Conservation (phyloP, 2,113 vertebrate species). For the Microcebus tavaratra region DNA sequence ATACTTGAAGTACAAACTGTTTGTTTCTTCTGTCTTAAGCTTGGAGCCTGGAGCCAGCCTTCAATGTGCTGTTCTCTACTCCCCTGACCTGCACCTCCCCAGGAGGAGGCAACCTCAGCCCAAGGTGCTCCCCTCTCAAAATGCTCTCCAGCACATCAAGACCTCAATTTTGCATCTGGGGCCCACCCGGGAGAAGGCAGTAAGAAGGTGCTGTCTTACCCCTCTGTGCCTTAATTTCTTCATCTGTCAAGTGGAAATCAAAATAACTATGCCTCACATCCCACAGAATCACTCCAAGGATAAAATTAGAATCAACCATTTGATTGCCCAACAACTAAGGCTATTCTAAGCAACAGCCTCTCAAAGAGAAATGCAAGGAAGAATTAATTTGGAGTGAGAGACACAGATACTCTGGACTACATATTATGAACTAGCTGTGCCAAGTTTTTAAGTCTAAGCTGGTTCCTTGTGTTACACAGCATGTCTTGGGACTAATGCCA, state of each 20-base stretch:
- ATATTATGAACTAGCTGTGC: not conserved
- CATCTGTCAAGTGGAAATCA: constrained; percentile 11
- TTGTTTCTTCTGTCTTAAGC: not conserved
- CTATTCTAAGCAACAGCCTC: constrained; percentile 47
- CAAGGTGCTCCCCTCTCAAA: not conserved
- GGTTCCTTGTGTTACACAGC: not conserved
- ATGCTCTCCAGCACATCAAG: not conserved
- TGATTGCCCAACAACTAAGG: constrained; percentile 6
- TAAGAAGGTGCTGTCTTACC: not conserved
- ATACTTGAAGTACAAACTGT: not conserved
- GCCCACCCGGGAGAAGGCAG: not conserved
- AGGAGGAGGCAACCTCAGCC: not conserved
- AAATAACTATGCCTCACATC: not conserved
- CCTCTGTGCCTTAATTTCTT: not conserved
- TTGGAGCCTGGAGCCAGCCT: not conserved
- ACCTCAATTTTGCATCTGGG: not conserved
- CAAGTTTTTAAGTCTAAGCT: constrained; percentile 35
- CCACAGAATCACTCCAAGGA: not conserved
- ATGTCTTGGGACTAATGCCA: not conserved
- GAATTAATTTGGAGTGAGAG: constrained; percentile 32
- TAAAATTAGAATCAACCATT: constrained; percentile 60
- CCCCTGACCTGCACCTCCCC: not conserved
- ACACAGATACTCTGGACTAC: constrained; percentile 16
- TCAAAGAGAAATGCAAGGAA: not conserved
- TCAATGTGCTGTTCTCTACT: not conserved